Evolutionary conservation across 2,113 vertebrate species (phyloP), one percentile per base, ranked within the genome.

Genomic region (Scartelaos histophorus): DNA sequence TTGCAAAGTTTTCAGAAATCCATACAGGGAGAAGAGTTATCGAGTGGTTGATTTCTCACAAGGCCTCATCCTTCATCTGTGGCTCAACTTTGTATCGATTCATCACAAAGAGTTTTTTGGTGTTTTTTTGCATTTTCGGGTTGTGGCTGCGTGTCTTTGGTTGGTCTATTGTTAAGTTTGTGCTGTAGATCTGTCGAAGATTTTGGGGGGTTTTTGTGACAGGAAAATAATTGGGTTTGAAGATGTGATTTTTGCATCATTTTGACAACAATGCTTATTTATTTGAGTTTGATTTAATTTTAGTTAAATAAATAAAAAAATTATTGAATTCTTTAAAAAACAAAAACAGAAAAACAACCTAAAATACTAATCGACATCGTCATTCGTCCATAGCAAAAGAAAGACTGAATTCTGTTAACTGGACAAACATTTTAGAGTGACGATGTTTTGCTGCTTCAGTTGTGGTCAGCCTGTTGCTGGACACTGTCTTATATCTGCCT

Each of bases 1-100:
- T 60, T 34, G 16, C n/a, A 70, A 67, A 61, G 38, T 25, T 29
- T 71, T 51, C 35, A 22, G 13, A 22, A 71, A 73, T 78, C 54
- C 24, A 74, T 76, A 74, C 60, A 58, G 62, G 75, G 70, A 70
- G 6, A 62, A 76, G 73, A 64, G 69, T 70, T 84, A 81, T 71
- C 76, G 74, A 73, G 34, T 65, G 70, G 78, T 72, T 56, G 65
- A 70, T 74, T 75, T 80, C 76, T 67, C 56, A 43, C 34, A 78
- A 67, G 25, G 54, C 70, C 60, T 60, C 64, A 65, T 71, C 22
- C 57, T 76, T 45, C 73, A 82, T 82, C 62, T 76, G 45, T 76
- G 78, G 70, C 68, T 80, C 35, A 83, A 76, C 75, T 81, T 73
- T 11, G 29, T 80, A 72, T 79, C 71, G 84, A 89, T 56, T 73